These are phyloP conservation scores for Accipiter virgatus DNA, from an alignment of 2,113 vertebrate genomes.

Conservation along the genomic window DNA sequence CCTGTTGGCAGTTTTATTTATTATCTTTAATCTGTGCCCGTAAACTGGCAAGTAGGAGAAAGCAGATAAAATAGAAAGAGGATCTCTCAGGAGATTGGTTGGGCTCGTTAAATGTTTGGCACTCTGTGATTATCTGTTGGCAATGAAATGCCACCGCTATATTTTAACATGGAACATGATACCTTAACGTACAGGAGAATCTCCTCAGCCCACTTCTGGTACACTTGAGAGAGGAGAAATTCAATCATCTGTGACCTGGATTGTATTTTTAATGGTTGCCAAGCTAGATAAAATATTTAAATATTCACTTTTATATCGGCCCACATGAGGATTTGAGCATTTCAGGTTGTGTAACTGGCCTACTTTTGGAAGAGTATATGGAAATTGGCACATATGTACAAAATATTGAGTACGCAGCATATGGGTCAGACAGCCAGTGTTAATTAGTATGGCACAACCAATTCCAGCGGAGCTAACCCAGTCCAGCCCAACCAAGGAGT, in stretches of 20 bases:
- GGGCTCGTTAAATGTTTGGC: slow-evolving; percentile 31
- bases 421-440: not conserved
- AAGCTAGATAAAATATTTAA: slow-evolving; percentile 54
- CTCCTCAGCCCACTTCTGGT: slow-evolving; percentile 22
- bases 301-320: slow-evolving; percentile 57
- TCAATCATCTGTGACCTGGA: slow-evolving; percentile 41
- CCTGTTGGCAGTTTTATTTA: not conserved
- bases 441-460: not conserved
- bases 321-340: slow-evolving; percentile 4
- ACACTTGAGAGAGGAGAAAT: not conserved
- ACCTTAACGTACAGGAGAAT: not conserved
- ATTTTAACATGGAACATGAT: not conserved
- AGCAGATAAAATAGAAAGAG: not conserved
- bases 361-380: not conserved
- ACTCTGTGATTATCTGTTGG: not conserved
- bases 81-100: not conserved
- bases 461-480: not conserved
- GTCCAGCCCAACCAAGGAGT: not conserved
- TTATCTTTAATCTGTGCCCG: not conserved
- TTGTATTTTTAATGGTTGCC: slow-evolving; percentile 45
- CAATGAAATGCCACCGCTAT: not conserved
- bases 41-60: slow-evolving; percentile 1
- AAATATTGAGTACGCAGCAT: not conserved
- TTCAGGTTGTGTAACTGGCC: slow-evolving; percentile 52
- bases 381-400: not conserved